Conservation (phyloP, 2,888 invertebrate genomes). For the Eulithis prunata region DNA sequence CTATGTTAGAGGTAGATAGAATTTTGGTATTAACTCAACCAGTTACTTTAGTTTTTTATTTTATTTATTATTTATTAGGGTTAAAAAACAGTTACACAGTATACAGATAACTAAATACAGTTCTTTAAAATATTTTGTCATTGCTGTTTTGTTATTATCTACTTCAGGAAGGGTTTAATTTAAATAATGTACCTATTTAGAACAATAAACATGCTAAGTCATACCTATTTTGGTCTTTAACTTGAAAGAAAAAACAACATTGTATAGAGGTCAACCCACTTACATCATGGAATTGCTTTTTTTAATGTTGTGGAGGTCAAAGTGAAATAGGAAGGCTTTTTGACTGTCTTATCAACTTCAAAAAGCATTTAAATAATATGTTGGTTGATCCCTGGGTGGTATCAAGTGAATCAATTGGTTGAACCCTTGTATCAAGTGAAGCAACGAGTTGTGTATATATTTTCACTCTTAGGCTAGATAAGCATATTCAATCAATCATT, state of each 20-base stretch:
- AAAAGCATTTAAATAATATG: background rate
- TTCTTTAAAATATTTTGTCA: too few relatives aligned
- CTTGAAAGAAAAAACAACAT: background rate
- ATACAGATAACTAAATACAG: too few relatives aligned
- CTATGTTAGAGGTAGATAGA: too few relatives aligned
- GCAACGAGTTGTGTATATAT: too few relatives aligned
- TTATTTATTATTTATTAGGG: too few relatives aligned
- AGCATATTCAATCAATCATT: background rate
- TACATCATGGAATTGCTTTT: background rate
- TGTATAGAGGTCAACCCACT: background rate
- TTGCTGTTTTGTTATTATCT: too few relatives aligned
- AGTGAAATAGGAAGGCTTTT: background rate
- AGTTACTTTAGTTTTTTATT: too few relatives aligned
- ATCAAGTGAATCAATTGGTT: background rate
- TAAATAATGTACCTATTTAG: background rate
- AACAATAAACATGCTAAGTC: background rate
- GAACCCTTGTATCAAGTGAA: background rate
- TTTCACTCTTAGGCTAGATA: background rate
- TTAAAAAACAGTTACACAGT: too few relatives aligned
- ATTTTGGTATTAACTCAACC: too few relatives aligned
- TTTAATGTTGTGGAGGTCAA: slow-evolving; percentile 8
- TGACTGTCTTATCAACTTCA: background rate
- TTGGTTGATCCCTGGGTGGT: background rate
- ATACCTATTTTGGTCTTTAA: background rate
- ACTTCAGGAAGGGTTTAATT: background rate